Base-by-base conservation (phyloP, 2,888 invertebrate species). In the Drosophila longiperda region DNA sequence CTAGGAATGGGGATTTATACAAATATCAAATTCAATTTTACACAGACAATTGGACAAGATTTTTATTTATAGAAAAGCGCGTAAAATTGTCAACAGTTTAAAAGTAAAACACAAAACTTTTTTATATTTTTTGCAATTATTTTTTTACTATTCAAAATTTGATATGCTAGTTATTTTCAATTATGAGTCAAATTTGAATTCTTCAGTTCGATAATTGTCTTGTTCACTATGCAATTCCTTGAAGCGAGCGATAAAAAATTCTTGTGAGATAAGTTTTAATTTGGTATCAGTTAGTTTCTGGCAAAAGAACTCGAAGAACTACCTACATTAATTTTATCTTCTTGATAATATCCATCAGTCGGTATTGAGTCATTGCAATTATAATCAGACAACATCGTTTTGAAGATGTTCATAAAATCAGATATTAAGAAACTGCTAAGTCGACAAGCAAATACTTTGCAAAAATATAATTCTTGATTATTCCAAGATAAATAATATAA, bases 311-410 rank as follows among this genome's bases (percentile, higher is more conserved):
- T n/a, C 8, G 33, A 20, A 26, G n/a, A 66, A 9, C 42, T 23
- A 36, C 12, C 20, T 5, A 34, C 58, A 11, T 54, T 34, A 23
- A 66, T 15, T 58, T 34, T 29, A 55, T 69, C 59, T 40, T 49
- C 60, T 32, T 38, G 38, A 38, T 57, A 26, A 70, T 54, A 54
- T 59, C 57, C 9, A 20, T 20, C 26, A 49, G 58, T 61, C 32
- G 45, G 11, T 50, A 66, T 42, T 9, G 34, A 61, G 42, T 73
- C 52, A 61, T 49, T 38, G 45, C 50, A 36, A 55, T 23, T 20
- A 32, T 38, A 32, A 57, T 68, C 36, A 52, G 36, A 3, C 34
- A 66, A 54, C 38, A 45, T n/a, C 12, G 48, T 23, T 26, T 34
- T 3, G 15, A 49, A 67, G 12, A 20, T 40, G 20, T 45, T 59